Evolutionary conservation across 2,797 vertebrate species (phyloP).

Genomic region (Oryzias dopingdopingensis): DNA sequence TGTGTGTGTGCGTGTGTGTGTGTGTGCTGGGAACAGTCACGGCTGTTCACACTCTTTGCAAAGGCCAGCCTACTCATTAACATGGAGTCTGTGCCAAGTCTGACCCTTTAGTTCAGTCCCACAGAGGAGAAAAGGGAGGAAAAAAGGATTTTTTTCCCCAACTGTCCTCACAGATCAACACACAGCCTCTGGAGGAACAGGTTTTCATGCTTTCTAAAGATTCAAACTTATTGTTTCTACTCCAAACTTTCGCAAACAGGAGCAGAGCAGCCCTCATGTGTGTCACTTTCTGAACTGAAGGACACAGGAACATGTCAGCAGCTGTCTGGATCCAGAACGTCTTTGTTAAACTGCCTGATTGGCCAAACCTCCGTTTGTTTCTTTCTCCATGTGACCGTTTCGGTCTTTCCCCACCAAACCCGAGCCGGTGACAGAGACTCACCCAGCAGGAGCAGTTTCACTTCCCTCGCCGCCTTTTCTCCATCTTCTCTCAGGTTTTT

Average conservation of each 20-base stretch:
- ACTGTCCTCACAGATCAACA: background rate
- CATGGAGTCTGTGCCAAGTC: conserved; percentile 29
- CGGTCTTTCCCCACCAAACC: no score
- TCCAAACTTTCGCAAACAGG: conserved; percentile 39
- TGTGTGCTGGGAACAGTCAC: conserved; percentile 41
- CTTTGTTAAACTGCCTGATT: no score
- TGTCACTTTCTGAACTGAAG: conserved; percentile 39
- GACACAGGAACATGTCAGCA: conserved; percentile 4
- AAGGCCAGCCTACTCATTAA: conserved; percentile 54
- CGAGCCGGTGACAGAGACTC: conserved; percentile 37
- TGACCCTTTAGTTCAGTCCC: conserved; percentile 23
- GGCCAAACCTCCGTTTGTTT: no score
- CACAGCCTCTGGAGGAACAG: conserved; percentile 5
- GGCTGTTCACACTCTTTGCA: conserved; percentile 44
- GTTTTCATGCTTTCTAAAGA: background rate
- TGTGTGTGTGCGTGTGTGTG: conserved; percentile 6
- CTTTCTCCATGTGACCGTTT: no score
- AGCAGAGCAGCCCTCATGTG: conserved; percentile 16
- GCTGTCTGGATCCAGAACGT: background rate
- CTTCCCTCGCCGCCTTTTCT: conserved; percentile 94
- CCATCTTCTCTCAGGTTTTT: conserved; percentile 94
- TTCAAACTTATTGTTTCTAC: conserved; percentile 25
- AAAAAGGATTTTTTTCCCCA: background rate
- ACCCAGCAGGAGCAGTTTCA: conserved; percentile 95
- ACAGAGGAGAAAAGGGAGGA: conserved; percentile 26